Evolutionary conservation across 2,797 vertebrate species (phyloP).

Genomic region (Pachyuromys duprasi): DNA sequence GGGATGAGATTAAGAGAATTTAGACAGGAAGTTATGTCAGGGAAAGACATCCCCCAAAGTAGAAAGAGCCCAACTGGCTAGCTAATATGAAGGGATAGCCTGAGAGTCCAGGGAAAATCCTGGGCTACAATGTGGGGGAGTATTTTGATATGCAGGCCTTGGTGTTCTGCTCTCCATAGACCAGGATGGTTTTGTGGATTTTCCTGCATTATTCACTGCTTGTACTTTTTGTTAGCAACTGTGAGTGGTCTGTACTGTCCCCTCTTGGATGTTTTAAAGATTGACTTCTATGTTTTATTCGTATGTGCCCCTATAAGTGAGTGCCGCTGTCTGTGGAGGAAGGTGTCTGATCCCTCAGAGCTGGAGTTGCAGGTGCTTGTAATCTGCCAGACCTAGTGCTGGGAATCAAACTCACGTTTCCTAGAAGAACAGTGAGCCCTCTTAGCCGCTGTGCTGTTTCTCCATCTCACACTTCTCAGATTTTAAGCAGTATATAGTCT

Average conservation of each 20-base stretch:
- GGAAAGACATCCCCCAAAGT: neutral
- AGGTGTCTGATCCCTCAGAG: neutral
- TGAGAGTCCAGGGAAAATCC: neutral
- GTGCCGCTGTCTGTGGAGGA: neutral
- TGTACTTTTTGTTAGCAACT: constrained; percentile 1
- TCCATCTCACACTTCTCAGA: neutral
- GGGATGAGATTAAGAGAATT: neutral
- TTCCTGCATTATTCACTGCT: neutral
- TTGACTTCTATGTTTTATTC: neutral
- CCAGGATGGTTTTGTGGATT: neutral
- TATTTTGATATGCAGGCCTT: neutral
- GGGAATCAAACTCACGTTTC: neutral
- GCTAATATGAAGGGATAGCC: neutral
- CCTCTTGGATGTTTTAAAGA: neutral
- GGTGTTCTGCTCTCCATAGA: neutral
- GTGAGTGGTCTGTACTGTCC: neutral
- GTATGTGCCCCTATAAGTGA: neutral
- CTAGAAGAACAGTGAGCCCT: neutral
- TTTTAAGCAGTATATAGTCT: neutral
- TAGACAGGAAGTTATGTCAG: neutral
- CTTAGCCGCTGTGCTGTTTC: neutral
- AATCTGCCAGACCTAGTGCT: neutral
- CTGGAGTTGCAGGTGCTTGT: neutral
- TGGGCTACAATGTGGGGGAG: neutral
- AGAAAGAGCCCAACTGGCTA: neutral